phyloP scores from a whole-genome alignment of 2,113 vertebrate genomes.

The Seriola rivoliana region DNA sequence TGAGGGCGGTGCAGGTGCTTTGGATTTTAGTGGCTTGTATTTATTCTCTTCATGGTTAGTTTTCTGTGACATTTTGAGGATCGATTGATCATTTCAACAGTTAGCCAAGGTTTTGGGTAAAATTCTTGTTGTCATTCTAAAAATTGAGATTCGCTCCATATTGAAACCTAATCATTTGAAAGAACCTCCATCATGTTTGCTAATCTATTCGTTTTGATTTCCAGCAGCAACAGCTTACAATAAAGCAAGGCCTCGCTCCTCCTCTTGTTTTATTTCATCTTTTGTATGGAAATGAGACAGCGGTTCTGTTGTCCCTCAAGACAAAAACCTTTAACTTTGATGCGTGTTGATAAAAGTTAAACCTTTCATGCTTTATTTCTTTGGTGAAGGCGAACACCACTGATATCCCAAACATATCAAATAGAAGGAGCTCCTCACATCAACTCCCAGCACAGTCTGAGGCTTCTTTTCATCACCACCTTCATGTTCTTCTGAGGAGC shows the following conservation, averaged over 20 bases:
- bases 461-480: constrained; percentile 24
- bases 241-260: not conserved
- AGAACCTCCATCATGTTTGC: no score
- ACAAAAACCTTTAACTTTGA: not conserved
- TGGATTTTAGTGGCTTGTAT: not conserved
- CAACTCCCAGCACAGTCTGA: constrained; percentile 5
- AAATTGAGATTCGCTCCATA: not conserved
- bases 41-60: not conserved
- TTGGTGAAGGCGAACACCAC: not conserved
- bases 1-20: not conserved
- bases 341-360: constrained; percentile 33
- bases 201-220: not conserved
- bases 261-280: constrained; percentile 12
- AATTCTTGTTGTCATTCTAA: not conserved
- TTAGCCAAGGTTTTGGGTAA: not conserved
- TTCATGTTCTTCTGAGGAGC: constrained; percentile 18
- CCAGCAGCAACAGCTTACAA: not conserved
- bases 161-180: not conserved
- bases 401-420: not conserved
- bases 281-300: constrained; percentile 44
- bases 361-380: constrained; percentile 7
- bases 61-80: not conserved
- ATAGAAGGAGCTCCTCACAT: constrained; percentile 1
- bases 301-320: constrained; percentile 8
- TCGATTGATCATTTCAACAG: not conserved